phyloP scores from a whole-genome alignment of 1,140 invertebrate genomes.

The Battus philenor region DNA sequence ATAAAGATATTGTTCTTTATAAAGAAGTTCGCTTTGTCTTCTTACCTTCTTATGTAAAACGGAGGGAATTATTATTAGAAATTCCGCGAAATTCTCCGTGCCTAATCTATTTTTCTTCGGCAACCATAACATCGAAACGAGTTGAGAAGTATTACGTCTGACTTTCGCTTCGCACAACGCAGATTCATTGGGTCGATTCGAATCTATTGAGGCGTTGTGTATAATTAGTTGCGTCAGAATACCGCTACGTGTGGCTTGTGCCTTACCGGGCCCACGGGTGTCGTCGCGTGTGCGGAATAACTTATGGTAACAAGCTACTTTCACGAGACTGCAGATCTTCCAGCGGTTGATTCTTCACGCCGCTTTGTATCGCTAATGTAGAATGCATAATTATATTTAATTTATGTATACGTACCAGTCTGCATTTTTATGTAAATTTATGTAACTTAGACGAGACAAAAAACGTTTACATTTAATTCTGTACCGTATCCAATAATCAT shows the following conservation, averaged over 20 bases:
- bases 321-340: constrained; percentile 34
- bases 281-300: constrained; percentile 51
- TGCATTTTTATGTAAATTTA: too few relatives aligned
- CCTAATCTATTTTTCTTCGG: not conserved
- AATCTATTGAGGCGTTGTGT: constrained; percentile 48
- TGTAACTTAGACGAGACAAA: too few relatives aligned
- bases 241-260: constrained; percentile 47
- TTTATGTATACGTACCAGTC: too few relatives aligned
- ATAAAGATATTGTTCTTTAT: too few relatives aligned
- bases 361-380: too few relatives aligned
- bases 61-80: constrained; percentile 2
- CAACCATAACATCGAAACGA: constrained; percentile 9
- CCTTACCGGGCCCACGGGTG: constrained; percentile 34
- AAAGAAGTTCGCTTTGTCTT: too few relatives aligned
- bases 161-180: constrained; percentile 47
- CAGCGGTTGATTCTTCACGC: too few relatives aligned
- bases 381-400: too few relatives aligned
- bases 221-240: constrained; percentile 68
- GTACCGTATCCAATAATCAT: too few relatives aligned
- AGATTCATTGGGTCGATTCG: constrained; percentile 28
- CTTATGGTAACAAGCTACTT: constrained; percentile 42
- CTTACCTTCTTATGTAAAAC: not conserved
- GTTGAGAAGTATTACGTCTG: constrained; percentile 31
- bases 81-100: constrained; percentile 4
- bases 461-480: too few relatives aligned